Evolutionary conservation across 1,140 invertebrate genomes (phyloP), one percentile per base, ranked within the genome.

Genomic region (Hormaphis cornu): DNA sequence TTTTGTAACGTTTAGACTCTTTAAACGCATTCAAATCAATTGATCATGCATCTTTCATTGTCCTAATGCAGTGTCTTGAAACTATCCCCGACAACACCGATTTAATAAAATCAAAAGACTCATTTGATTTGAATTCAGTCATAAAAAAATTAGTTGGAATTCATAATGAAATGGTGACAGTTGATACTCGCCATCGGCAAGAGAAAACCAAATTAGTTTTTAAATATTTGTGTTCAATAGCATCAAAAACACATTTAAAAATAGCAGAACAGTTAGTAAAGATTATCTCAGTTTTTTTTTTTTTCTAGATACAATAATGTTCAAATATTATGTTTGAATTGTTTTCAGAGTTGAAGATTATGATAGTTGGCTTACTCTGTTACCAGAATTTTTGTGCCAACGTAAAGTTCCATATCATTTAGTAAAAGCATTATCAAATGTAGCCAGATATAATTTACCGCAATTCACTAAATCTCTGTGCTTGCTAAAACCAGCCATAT

Each of bases 241-340:
- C 59, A 14, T 63, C 59, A 30, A 63, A 63, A 48, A 26, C 59
- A 63, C 42, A 63, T 63, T 33, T 63, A 20, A 46, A 48, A 63
- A 20, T 63, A 20, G 24, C 59, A 30, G 59, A 63, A 5, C 5
- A 63, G 59, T 63, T 46, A 28, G 42, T 44, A 16, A 59, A 22
- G 0, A 22, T 37, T 20, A 4, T 37, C 33, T 18, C 6, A 12
- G 33, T 20, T 20, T 14, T 35, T 20, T 37, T 2, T 37, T 20
- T 58, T 40, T 2, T 24, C 46, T 42, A 35, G 3, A 2, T 33
- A n/a, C 3, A 22, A 20, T 24, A n/a, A 42, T 16, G 14, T 0
- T n/a, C 9, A 35, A 3, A 20, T 20, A 18, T 3, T n/a, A 54
- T 3, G 4, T 30, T 30, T n/a, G 18, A n/a, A 61, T 46, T 35